Evolutionary conservation across 2,113 vertebrate genomes (phyloP).

Genomic region (Pavo muticus): DNA sequence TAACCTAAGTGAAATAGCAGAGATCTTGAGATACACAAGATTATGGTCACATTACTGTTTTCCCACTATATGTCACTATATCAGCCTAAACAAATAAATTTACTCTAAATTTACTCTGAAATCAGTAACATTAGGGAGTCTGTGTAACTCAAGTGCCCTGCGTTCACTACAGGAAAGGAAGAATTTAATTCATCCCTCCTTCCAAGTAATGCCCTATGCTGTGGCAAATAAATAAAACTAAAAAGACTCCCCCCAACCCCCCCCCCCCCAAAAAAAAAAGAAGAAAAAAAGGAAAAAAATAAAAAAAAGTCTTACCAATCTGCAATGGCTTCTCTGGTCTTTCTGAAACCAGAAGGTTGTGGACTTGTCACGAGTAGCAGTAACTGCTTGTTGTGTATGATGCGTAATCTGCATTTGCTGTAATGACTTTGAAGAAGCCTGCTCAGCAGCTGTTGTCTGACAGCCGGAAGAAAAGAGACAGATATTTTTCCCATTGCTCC

Average conservation of each 20-base stretch:
- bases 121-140: not conserved
- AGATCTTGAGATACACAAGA: not conserved
- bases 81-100: not conserved
- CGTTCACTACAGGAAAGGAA: not conserved
- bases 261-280: not conserved
- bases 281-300: not conserved
- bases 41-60: not conserved
- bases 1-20: not conserved
- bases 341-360: not conserved
- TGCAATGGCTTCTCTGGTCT: not conserved
- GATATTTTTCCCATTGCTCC: not conserved
- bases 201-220: not conserved
- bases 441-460: slow-evolving; percentile 5
- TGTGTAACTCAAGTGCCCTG: not conserved
- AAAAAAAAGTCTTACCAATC: not conserved
- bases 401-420: not conserved
- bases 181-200: not conserved
- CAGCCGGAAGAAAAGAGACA: not conserved
- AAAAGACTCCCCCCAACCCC: too few relatives aligned
- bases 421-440: slow-evolving; percentile 19
- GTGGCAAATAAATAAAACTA: not conserved
- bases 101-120: not conserved
- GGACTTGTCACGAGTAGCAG: not conserved
- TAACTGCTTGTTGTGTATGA: not conserved
- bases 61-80: not conserved